Evolutionary conservation across 1,140 invertebrate genomes (phyloP).

Genomic region (Atta cephalotes): DNA sequence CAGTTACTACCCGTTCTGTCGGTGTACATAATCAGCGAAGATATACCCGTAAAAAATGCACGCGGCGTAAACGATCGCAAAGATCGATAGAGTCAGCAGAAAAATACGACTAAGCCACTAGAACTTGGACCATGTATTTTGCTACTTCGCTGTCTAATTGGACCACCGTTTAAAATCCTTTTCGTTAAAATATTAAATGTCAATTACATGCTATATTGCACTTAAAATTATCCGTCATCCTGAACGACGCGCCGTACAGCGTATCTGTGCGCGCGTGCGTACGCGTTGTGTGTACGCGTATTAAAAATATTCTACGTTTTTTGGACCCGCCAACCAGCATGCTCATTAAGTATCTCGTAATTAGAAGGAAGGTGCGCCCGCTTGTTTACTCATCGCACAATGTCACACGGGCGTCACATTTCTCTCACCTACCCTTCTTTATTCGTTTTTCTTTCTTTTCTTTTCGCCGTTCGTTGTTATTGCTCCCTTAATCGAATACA

Average conservation of each 20-base stretch:
- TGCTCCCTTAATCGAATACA: conserved; percentile 69
- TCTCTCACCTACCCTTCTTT: conserved; percentile 23
- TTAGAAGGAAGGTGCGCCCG: conserved; percentile 67
- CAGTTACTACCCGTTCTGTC: neutral
- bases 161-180: conserved; percentile 26
- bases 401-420: conserved; percentile 56
- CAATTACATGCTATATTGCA: conserved; percentile 59
- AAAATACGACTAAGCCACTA: conserved; percentile 39
- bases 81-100: conserved; percentile 8
- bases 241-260: conserved; percentile 23
- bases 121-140: conserved; percentile 44
- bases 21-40: neutral
- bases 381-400: conserved; percentile 40
- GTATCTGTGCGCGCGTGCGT: neutral
- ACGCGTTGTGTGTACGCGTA: conserved; percentile 50
- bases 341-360: conserved; percentile 78
- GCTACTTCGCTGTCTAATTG: conserved; percentile 42
- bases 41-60: conserved; percentile 41
- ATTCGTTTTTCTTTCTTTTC: neutral
- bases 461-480: conserved; percentile 48
- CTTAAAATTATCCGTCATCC: conserved; percentile 64
- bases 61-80: neutral
- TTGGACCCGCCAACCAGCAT: conserved; percentile 87
- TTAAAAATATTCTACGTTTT: conserved; percentile 84
- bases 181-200: conserved; percentile 51